Percentiles rank a stretch among this genome's conserved stretches.
These are phyloP conservation scores for Cylas formicarius DNA, from an alignment of 1,140 invertebrate genomes.

Conservation along the genomic window DNA sequence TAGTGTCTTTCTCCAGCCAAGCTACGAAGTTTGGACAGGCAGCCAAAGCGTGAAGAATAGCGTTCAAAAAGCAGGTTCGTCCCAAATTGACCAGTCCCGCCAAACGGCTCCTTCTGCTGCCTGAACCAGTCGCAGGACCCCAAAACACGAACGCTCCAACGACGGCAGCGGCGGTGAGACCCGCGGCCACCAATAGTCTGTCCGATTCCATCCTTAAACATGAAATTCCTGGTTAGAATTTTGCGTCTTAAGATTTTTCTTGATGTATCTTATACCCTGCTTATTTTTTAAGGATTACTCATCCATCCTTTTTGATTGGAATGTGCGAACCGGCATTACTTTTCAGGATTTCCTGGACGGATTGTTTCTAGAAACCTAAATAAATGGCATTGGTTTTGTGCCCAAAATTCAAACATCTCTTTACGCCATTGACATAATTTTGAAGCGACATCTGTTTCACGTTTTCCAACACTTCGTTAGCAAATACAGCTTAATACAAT, in stretches of 20 bases:
- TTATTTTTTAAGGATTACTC: too few species aligned
- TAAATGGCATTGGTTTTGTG: too few species aligned
- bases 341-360: too few species aligned
- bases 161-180: conserved; percentile 65
- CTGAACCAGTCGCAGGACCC: conserved; percentile 58
- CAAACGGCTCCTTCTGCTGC: conserved; percentile 58
- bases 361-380: too few species aligned
- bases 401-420: too few species aligned
- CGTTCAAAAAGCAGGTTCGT: conserved; percentile 81
- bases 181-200: conserved; percentile 60
- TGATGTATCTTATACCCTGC: neutral
- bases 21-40: conserved; percentile 71
- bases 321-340: too few species aligned
- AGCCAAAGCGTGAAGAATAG: conserved; percentile 73
- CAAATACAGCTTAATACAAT: too few species aligned
- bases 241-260: neutral
- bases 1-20: conserved; percentile 64
- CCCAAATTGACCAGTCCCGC: conserved; percentile 78
- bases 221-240: neutral
- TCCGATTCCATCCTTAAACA: conserved; percentile 55
- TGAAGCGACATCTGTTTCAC: too few species aligned
- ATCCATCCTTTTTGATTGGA: too few species aligned
- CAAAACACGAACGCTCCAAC: conserved; percentile 72
- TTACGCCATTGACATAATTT: too few species aligned
- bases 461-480: too few species aligned